Base-by-base conservation (phyloP, 2,797 vertebrate genomes). In the Cuculus canorus region DNA sequence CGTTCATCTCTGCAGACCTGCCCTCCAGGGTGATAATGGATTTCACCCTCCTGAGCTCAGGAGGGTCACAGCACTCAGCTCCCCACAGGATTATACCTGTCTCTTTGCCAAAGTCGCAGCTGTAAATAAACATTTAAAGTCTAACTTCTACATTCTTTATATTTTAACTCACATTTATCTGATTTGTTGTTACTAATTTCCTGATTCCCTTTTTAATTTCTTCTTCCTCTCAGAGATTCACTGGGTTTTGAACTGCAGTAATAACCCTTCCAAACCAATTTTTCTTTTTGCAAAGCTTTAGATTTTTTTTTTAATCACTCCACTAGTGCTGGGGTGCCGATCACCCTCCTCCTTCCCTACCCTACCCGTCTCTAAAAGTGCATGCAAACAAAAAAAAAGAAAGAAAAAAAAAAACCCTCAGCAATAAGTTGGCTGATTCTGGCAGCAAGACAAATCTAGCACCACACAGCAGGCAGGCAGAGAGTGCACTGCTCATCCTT, bases 381-480 rank as follows among this genome's bases (percentile, higher is more conserved):
- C 88, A 86, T 72, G 47, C 59, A 83, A 94, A 93, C 80, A 92
- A 90, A 66, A 89, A 60, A 1, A 10, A 63, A 73, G 13, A 59
- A 54, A 64, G 47, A 81, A 53, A 68, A 35, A 21, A 22, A 63
- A 35, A 87, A 89, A 53, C 69, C 96, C 95, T 97, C 96, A 97
- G 97, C 97, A 86, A 84, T 96, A 98, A 98, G 96, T 98, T 98
- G 95, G 92, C 96, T 97, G 97, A 86, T 98, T 94, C 97, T 98
- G 98, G 98, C 98, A 98, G 96, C 92, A 73, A 90, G 96, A 98
- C 98, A 98, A 96, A 97, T 96, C 95, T 97, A 96, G 97, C 98
- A 98, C 97, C 97, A 97, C 96, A 96, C 94, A 94, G 96, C 96
- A 95, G 94, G 96, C 97, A 97, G 92, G 91, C 93, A 97, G 96